These are phyloP conservation scores for Forbesichthys papilliferus DNA, from an alignment of 2,113 vertebrate species.

Conservation along the genomic window DNA sequence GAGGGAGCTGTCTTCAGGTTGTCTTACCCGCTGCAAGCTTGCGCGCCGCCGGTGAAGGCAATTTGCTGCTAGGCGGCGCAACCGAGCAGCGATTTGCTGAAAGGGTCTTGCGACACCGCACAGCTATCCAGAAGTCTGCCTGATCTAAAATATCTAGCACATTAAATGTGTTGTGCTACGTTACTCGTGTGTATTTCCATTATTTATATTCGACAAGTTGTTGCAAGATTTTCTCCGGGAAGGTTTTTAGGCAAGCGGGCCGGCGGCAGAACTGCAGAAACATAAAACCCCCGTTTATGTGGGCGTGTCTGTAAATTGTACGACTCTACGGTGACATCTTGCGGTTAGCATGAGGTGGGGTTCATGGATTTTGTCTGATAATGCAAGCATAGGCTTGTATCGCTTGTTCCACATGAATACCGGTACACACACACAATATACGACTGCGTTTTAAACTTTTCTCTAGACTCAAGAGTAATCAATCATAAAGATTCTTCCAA, in stretches of 20 bases:
- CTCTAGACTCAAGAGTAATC: too few species aligned
- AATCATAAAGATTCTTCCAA: too few species aligned
- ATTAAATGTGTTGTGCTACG: not conserved
- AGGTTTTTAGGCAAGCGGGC: not conserved
- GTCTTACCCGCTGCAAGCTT: conserved; percentile 18
- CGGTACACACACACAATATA: too few species aligned
- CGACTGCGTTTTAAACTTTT: too few species aligned
- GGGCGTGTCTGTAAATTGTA: conserved; percentile 33
- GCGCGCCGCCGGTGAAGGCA: conserved; percentile 46
- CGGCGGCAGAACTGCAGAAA: not conserved
- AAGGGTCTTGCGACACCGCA: conserved; percentile 71
- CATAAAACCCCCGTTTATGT: conserved; percentile 15
- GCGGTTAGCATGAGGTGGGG: not conserved
- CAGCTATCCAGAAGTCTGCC: conserved; percentile 70
- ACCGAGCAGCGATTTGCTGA: conserved; percentile 41
- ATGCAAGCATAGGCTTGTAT: not conserved
- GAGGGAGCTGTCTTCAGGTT: conserved; percentile 10
- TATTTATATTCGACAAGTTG: not conserved
- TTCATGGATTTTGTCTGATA: not conserved
- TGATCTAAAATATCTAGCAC: conserved; percentile 53
- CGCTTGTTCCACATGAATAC: too few species aligned
- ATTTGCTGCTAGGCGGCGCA: conserved; percentile 41
- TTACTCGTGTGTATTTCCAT: too few species aligned
- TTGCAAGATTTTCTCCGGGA: not conserved
- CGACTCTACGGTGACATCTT: conserved; percentile 52